Conservation (phyloP, 2,888 invertebrate genomes). For the Latrodectus hesperus region DNA sequence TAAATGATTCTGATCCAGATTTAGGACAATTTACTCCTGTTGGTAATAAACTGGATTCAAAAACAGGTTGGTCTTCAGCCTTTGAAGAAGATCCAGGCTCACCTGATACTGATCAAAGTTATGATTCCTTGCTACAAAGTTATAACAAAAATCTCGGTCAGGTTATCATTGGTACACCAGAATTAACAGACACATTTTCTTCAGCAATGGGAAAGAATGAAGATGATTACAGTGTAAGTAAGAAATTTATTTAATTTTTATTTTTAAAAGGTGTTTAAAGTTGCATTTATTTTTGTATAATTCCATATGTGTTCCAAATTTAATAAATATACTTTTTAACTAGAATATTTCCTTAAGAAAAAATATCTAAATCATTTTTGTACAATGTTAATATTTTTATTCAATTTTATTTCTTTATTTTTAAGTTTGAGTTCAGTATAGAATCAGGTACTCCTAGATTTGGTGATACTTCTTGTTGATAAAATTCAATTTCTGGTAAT, state of each 20-base stretch:
- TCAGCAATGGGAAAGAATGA: conserved; percentile 42
- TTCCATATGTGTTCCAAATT: no score
- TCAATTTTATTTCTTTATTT: no score
- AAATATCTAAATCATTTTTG: no score
- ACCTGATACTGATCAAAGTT: conserved; percentile 76
- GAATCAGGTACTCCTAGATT: no score
- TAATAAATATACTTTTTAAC: no score
- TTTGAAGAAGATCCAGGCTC: conserved; percentile 66
- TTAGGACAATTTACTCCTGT: conserved; percentile 20
- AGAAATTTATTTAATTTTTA: neutral
- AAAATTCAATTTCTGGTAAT: no score
- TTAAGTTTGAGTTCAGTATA: no score
- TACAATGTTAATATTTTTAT: no score
- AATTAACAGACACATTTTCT: conserved; percentile 60
- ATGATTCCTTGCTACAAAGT: conserved; percentile 79
- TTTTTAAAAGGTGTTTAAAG: no score
- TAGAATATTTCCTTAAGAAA: no score
- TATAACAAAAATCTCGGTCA: conserved; percentile 74
- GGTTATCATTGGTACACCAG: conserved; percentile 66
- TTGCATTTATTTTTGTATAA: neutral
- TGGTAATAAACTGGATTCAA: conserved; percentile 71
- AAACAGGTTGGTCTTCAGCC: conserved; percentile 72
- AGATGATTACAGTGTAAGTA: conserved; percentile 37
- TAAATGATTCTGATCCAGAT: conserved; percentile 24
- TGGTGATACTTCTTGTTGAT: no score